A percentile compares a stretch with the other conserved stretches of the same genome.
Evolutionary conservation across 2,888 invertebrate genomes (phyloP).

Genomic region (Oegoconia quadripuncta): DNA sequence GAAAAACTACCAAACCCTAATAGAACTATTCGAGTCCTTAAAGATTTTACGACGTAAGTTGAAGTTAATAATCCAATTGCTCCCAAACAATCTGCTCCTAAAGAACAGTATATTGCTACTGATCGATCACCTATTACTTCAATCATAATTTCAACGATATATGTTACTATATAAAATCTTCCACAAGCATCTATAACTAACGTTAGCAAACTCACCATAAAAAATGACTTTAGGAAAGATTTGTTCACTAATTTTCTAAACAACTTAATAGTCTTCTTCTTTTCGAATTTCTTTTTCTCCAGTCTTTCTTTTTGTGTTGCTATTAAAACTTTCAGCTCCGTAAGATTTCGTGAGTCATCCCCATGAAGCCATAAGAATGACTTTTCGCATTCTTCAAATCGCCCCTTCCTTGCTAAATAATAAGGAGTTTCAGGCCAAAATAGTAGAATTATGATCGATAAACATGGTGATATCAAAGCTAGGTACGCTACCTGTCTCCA

Average conservation of each 20-base stretch:
- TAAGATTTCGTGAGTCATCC: slow-evolving; percentile 20
- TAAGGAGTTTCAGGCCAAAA: slow-evolving; percentile 47
- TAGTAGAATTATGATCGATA: slow-evolving; percentile 25
- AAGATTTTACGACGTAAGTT: slow-evolving; percentile 26
- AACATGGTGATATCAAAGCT: slow-evolving; percentile 17
- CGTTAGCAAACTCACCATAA: slow-evolving; percentile 28
- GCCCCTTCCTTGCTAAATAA: slow-evolving; percentile 36
- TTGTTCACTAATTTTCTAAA: neutral
- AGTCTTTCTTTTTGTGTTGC: slow-evolving; percentile 22
- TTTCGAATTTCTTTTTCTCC: slow-evolving; percentile 1
- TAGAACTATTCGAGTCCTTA: slow-evolving; percentile 34
- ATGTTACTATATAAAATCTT: slow-evolving; percentile 34
- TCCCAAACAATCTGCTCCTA: slow-evolving; percentile 33
- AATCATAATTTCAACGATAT: slow-evolving; percentile 35
- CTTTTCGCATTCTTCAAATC: slow-evolving; percentile 33
- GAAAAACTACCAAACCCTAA: slow-evolving; percentile 28
- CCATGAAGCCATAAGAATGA: slow-evolving; percentile 37
- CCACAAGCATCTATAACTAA: slow-evolving; percentile 36
- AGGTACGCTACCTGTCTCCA: slow-evolving; percentile 38
- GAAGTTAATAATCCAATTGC: slow-evolving; percentile 30
- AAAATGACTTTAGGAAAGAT: slow-evolving; percentile 23
- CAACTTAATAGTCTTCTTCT: too few species aligned
- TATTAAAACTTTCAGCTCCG: slow-evolving; percentile 29
- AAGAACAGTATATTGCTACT: slow-evolving; percentile 32
- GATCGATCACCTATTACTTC: slow-evolving; percentile 30